Evolutionary conservation across 1,140 invertebrate species (phyloP).

Genomic region (Andrena cerasifolii): DNA sequence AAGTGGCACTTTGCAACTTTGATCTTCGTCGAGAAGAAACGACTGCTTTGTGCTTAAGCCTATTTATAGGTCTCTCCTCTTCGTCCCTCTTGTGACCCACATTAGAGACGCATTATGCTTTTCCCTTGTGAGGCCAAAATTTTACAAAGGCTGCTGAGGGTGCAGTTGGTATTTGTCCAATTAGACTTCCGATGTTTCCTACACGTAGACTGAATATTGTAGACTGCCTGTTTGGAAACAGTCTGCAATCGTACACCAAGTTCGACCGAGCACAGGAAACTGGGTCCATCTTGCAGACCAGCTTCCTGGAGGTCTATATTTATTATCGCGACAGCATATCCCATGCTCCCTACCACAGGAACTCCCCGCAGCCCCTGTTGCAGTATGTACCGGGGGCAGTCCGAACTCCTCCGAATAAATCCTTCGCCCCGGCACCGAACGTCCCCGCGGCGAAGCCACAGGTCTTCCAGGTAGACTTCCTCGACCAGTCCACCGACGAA

Average conservation of each 20-base stretch:
- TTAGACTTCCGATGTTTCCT: no score
- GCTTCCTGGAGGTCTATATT: conserved; percentile 18
- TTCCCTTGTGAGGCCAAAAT: neutral
- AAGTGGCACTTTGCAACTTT: conserved; percentile 52
- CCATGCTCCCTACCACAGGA: neutral
- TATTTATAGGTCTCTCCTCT: conserved; percentile 47
- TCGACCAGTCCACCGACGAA: neutral
- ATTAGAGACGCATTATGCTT: conserved; percentile 7
- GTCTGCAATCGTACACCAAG: no score
- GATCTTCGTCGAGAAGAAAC: conserved; percentile 46
- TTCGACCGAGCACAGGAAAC: conserved; percentile 2
- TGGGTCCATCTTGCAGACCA: conserved; percentile 10
- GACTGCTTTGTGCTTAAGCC: conserved; percentile 24
- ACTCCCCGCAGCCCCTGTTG: neutral
- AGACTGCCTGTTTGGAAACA: no score
- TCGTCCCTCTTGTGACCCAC: conserved; percentile 5
- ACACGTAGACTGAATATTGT: no score
- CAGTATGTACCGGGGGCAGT: neutral
- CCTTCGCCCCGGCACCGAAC: neutral
- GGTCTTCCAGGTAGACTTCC: neutral
- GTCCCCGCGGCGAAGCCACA: neutral
- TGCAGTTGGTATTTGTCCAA: no score
- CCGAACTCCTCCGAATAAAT: neutral
- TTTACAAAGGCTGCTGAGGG: no score
- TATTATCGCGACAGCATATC: neutral